Base-by-base conservation (phyloP, 2,113 vertebrate species). In the Casuarius casuarius region DNA sequence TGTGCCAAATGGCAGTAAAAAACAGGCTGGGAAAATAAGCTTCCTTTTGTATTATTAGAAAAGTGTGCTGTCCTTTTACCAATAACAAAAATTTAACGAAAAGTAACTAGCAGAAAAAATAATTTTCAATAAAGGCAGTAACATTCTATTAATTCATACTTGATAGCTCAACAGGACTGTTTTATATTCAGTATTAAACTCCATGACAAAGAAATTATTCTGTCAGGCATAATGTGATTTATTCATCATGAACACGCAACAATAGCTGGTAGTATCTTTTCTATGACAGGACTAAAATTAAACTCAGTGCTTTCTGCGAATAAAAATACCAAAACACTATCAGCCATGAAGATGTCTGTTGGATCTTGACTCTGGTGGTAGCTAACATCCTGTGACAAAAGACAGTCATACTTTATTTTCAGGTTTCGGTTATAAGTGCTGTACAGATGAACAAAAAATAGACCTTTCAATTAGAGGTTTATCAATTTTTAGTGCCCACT, bases 21-120 rank as follows among this genome's bases (percentile, higher is more conserved):
- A 61, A 2, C 17, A 87, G 83, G 19, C 4, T 31, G 51, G n/a
- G 23, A 89, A 94, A 87, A 91, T 40, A 86, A 76, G 40, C 70
- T 82, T 77, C 76, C 16, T 74, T 84, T 61, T 82, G 19, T 85
- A 91, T 87, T 78, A 91, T 84, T 91, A 83, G 44, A 86, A 90
- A 87, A 52, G 14, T 84, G 28, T 67, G 90, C 56, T 70, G 38
- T 81, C 68, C 63, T 76, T 74, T 65, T 86, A 56, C 38, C 48
- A 71, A 73, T 87, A 84, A 89, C 93, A 94, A 82, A 87, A 97
- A 51, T 25, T 44, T 94, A 92, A 87, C 93, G 85, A 93, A 96
- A 97, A 92, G 10, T 58, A 94, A 94, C 96, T 96, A 96, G 14
- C 33, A 89, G 71, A 83, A 89, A 87, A 82, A 93, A 88, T 88